These are phyloP conservation scores for Gambusia holbrooki DNA, from an alignment of 2,113 vertebrate genomes.

Conservation along the genomic window DNA sequence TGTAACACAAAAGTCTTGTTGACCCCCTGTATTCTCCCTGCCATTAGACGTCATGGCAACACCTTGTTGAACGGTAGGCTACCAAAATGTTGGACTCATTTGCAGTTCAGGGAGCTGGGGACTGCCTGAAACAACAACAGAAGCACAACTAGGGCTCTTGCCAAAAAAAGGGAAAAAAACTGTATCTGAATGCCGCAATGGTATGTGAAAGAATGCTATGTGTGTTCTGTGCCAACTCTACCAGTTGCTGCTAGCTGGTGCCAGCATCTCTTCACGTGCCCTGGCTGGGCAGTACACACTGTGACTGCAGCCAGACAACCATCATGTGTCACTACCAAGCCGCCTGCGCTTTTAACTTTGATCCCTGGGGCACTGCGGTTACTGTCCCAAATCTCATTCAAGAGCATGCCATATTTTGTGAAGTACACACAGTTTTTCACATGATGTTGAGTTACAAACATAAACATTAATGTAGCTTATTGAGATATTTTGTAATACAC, in stretches of 20 bases:
- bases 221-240: conserved; percentile 74
- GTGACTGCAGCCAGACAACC: conserved; percentile 71
- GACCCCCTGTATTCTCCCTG: conserved; percentile 62
- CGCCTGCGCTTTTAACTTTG: conserved; percentile 61
- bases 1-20: conserved; percentile 69
- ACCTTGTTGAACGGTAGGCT: conserved; percentile 57
- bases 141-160: conserved; percentile 57
- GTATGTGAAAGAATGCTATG: conserved; percentile 80
- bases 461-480: too few species aligned
- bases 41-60: conserved; percentile 68
- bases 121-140: conserved; percentile 69
- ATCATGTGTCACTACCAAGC: conserved; percentile 72
- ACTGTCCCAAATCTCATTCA: conserved; percentile 51
- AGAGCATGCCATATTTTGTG: conserved; percentile 60
- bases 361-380: conserved; percentile 63
- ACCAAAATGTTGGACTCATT: conserved; percentile 71
- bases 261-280: conserved; percentile 53
- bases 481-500: too few species aligned
- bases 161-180: conserved; percentile 70
- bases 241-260: conserved; percentile 69
- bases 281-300: conserved; percentile 54
- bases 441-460: conserved; percentile 20
- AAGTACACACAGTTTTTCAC: conserved; percentile 29
- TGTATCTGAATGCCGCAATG: conserved; percentile 71
- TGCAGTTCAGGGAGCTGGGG: conserved; percentile 76